Base-by-base conservation (phyloP, 2,888 invertebrate genomes). In the Pristionchus japonicus region DNA sequence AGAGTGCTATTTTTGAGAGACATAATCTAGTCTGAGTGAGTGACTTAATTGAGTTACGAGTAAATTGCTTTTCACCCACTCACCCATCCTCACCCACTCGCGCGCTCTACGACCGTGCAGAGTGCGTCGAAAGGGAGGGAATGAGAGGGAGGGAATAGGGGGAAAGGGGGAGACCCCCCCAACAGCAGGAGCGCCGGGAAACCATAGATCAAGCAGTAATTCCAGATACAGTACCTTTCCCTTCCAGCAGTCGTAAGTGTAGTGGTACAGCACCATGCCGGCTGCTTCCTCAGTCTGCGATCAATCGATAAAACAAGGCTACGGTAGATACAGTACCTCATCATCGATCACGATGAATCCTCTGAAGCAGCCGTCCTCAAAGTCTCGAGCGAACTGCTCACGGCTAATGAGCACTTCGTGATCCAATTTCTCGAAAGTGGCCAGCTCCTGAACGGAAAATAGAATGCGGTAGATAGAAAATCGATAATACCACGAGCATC, bases 191-290 rank as follows among this genome's bases (percentile, higher is more conserved):
- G n/a, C n/a, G n/a, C n/a, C n/a, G n/a, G n/a, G n/a, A n/a, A n/a
- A n/a, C n/a, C n/a, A n/a, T n/a, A n/a, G n/a, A n/a, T n/a, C n/a
- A n/a, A n/a, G n/a, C n/a, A n/a, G n/a, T n/a, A n/a, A n/a, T n/a
- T n/a, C n/a, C n/a, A n/a, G n/a, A n/a, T n/a, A n/a, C n/a, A n/a
- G n/a, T n/a, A 92, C 92, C 89, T 96, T 96, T 0, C 98, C 98
- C 92, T 96, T 95, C 97, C 97, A 97, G 0, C 97, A 97, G 3
- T 97, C 97, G 95, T 97, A 98, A 0, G 96, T 96, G 89, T 96
- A 96, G 95, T 96, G 97, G 95, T 96, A 98, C 27, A 98, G 94
- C 0, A 97, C 96, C 92, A 83, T 83, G 0, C 83, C 83, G 49
- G 83, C 57, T 9, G 52, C 20, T 15, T 52, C 27, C 9, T 37